These are phyloP conservation scores for Onychostruthus taczanowskii DNA, from an alignment of 2,113 vertebrate genomes.

Conservation along the genomic window DNA sequence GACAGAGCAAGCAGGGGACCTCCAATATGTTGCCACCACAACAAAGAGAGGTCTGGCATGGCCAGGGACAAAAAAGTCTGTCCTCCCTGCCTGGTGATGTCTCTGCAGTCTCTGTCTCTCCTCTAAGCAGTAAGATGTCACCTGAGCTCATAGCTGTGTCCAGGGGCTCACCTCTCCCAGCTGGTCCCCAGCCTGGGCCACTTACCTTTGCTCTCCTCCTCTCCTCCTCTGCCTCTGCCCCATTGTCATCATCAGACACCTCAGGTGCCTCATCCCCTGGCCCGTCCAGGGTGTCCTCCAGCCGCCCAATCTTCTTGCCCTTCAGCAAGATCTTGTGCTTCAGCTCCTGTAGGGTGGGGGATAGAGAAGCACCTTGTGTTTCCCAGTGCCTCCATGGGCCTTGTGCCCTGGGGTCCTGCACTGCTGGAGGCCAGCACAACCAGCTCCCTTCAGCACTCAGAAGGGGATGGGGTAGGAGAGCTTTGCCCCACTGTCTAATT, in stretches of 20 bases:
- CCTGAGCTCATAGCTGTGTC: neutral
- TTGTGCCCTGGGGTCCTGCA: neutral
- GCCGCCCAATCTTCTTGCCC: conserved; percentile 83
- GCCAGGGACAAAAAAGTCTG: neutral
- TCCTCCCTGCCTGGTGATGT: neutral
- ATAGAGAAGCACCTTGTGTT: neutral
- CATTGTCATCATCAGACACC: conserved; percentile 36
- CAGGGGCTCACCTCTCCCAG: neutral
- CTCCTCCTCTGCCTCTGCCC: conserved; percentile 33
- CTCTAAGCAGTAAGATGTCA: neutral
- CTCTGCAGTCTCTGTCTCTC: neutral
- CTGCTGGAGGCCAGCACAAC: neutral
- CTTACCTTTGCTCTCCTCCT: conserved; percentile 74
- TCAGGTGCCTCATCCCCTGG: conserved; percentile 73
- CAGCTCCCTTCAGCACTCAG: neutral
- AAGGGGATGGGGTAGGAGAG: neutral
- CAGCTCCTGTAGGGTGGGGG: conserved; percentile 74
- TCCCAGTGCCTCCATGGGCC: neutral
- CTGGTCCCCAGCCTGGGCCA: neutral
- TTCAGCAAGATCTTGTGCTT: conserved; percentile 89
- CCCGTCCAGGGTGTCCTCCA: conserved; percentile 72
- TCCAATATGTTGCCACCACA: neutral
- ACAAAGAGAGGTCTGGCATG: neutral
- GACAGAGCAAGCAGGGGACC: neutral
- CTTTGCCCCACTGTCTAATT: neutral